Percentiles rank a stretch among this genome's conserved stretches.
Conservation (phyloP, 1,140 invertebrate genomes). For the Panagrolaimus sp. region DNA sequence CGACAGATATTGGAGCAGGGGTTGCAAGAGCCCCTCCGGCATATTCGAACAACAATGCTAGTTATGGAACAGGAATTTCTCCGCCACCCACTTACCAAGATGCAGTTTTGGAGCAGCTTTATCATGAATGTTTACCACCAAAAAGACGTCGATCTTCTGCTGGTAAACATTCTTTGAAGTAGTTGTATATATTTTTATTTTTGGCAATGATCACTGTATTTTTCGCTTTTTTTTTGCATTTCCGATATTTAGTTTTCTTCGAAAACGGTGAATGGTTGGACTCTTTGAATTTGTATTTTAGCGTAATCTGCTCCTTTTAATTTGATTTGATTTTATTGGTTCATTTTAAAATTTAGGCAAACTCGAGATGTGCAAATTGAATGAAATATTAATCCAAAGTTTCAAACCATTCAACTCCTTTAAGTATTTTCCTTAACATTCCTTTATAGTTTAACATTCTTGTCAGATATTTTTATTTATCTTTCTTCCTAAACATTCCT, state of each 20-base stretch:
- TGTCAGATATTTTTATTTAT: no score
- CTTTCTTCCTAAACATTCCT: background rate
- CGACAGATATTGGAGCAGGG: conserved; percentile 13
- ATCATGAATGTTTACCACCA: conserved; percentile 50
- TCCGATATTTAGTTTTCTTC: no score
- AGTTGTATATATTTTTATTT: background rate
- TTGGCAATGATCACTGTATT: background rate
- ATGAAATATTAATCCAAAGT: no score
- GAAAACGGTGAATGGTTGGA: no score
- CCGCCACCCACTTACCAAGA: conserved; percentile 59
- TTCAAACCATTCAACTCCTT: no score
- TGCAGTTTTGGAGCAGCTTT: conserved; percentile 54
- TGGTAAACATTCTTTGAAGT: conserved; percentile 1
- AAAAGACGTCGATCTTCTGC: background rate
- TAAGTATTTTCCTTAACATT: no score
- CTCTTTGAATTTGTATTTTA: no score
- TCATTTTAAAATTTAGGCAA: no score
- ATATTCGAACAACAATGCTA: conserved; percentile 21
- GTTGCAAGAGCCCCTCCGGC: conserved; percentile 21
- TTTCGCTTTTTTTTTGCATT: background rate
- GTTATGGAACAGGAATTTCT: conserved; percentile 39
- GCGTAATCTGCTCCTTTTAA: no score
- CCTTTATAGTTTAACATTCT: no score
- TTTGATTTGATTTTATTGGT: no score
- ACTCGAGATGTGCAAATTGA: no score